Evolutionary conservation across 1,140 invertebrate genomes (phyloP).

Genomic region (Periplaneta americana): DNA sequence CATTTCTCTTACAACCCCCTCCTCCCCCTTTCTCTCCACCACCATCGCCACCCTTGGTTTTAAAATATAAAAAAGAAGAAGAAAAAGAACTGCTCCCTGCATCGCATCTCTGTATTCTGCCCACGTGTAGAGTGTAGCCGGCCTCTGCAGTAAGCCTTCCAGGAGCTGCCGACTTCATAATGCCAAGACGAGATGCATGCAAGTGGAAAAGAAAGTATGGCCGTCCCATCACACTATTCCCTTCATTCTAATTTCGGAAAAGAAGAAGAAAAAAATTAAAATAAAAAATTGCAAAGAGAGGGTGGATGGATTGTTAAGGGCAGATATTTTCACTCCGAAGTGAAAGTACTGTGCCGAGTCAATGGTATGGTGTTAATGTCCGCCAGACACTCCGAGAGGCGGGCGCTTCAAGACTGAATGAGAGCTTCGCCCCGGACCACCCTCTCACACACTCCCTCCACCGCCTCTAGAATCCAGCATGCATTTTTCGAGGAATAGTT

Average conservation of each 20-base stretch:
- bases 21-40: not conserved
- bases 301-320: not conserved
- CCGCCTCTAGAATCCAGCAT: not conserved
- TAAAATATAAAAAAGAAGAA: not conserved
- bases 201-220: slow-evolving; percentile 4
- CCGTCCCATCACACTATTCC: not conserved
- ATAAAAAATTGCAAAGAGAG: not conserved
- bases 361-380: not conserved
- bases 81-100: not conserved
- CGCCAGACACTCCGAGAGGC: not conserved
- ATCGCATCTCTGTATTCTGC: not conserved
- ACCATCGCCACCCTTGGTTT: not conserved
- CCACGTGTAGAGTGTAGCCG: slow-evolving; percentile 4
- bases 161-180: not conserved
- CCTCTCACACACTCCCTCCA: not conserved
- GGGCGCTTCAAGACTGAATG: not conserved
- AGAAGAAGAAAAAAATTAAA: not conserved
- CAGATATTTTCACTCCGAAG: not conserved
- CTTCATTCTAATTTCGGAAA: slow-evolving; percentile 5
- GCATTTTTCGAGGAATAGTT: not conserved
- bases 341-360: not conserved
- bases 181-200: not conserved
- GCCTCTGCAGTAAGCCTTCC: too few species aligned
- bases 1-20: slow-evolving; percentile 4
- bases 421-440: not conserved